A percentile compares a stretch with the other conserved stretches of the same genome.
Conservation (phyloP, 2,113 vertebrate species). For the Tupaia tana region DNA sequence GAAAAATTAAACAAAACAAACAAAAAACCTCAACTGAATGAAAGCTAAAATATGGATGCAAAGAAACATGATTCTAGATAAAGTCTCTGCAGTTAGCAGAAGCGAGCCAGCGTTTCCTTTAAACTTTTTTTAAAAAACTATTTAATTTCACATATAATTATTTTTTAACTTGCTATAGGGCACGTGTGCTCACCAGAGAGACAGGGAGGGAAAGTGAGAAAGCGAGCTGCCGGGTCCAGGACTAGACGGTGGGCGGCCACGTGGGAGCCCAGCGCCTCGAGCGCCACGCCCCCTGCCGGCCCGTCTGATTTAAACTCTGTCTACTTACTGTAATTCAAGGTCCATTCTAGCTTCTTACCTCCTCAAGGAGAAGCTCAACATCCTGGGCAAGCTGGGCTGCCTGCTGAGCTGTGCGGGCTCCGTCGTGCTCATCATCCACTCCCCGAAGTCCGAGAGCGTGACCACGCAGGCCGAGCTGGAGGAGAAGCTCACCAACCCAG, state of each 20-base stretch:
- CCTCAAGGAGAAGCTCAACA: slow-evolving; percentile 94
- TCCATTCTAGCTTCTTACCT: slow-evolving; percentile 95
- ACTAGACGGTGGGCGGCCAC: too few relatives aligned
- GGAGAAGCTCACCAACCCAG: slow-evolving; percentile 94
- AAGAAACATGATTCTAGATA: not conserved
- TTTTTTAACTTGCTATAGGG: too few relatives aligned
- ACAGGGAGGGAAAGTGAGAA: too few relatives aligned
- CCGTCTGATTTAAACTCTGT: slow-evolving; percentile 38
- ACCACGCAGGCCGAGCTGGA: slow-evolving; percentile 93
- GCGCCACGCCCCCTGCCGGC: too few relatives aligned
- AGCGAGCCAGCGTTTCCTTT: too few relatives aligned
- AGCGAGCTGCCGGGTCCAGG: too few relatives aligned
- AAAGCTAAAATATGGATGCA: not conserved
- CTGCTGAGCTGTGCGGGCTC: slow-evolving; percentile 95
- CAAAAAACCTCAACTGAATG: not conserved
- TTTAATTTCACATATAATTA: too few relatives aligned
- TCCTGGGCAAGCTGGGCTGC: slow-evolving; percentile 96
- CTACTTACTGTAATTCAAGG: slow-evolving; percentile 86
- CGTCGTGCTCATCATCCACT: slow-evolving; percentile 95
- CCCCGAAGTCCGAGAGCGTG: slow-evolving; percentile 92
- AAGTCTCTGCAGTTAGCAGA: not conserved
- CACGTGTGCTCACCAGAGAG: too few relatives aligned
- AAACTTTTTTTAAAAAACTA: too few relatives aligned
- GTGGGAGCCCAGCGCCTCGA: too few relatives aligned
- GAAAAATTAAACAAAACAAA: not conserved